These are phyloP conservation scores for Heterotis niloticus DNA, from an alignment of 2,113 vertebrate species.

Conservation along the genomic window DNA sequence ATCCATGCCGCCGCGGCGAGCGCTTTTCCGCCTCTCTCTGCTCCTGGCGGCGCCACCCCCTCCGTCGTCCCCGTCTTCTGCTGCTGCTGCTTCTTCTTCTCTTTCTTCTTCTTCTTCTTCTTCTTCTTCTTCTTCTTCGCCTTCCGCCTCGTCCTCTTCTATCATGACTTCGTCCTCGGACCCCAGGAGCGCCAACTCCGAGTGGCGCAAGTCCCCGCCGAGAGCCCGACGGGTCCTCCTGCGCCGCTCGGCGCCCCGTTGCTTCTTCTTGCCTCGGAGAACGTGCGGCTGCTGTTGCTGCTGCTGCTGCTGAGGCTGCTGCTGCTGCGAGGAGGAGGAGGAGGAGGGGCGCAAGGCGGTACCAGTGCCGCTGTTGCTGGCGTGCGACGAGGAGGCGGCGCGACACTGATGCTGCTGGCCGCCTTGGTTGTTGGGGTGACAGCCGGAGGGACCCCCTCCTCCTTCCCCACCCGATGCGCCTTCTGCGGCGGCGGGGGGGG, in stretches of 20 bases:
- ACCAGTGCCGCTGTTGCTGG: constrained; percentile 61
- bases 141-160: constrained; percentile 77
- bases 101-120: constrained; percentile 71
- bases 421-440: constrained; percentile 61
- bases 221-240: constrained; percentile 60
- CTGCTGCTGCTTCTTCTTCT: constrained; percentile 74
- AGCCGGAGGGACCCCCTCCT: constrained; percentile 36
- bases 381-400: constrained; percentile 62
- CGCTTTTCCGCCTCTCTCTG: constrained; percentile 64
- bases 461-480: constrained; percentile 53
- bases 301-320: constrained; percentile 53
- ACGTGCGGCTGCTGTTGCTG: constrained; percentile 61
- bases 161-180: constrained; percentile 91
- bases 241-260: constrained; percentile 64
- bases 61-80: constrained; percentile 70
- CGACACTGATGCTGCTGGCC: constrained; percentile 73
- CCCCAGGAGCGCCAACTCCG: constrained; percentile 87
- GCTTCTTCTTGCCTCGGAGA: constrained; percentile 65
- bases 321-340: constrained; percentile 23
- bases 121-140: constrained; percentile 76
- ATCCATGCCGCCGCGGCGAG: constrained; percentile 68
- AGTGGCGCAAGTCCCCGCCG: constrained; percentile 78
- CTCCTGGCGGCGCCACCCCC: constrained; percentile 48
- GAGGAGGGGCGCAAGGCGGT: constrained; percentile 61
- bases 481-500: constrained; percentile 62